These are phyloP conservation scores for Thyatira batis DNA, from an alignment of 2,888 invertebrate genomes.

Conservation along the genomic window DNA sequence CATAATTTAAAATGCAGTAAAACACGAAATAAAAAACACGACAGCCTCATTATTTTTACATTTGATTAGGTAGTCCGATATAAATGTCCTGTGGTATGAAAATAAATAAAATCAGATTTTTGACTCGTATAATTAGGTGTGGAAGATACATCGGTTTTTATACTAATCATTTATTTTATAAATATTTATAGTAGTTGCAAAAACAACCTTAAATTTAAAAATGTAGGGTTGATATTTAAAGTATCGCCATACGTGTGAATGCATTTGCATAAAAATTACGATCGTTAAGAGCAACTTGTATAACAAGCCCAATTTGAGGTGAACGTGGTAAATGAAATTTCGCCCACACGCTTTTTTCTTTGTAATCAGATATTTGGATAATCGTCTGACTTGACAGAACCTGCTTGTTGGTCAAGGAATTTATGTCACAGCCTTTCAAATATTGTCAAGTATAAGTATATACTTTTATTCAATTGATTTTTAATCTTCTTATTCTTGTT, in stretches of 20 bases:
- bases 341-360: constrained; percentile 38
- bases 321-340: constrained; percentile 33
- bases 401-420: constrained; percentile 35
- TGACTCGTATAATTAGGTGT: constrained; percentile 42
- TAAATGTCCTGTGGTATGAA: constrained; percentile 21
- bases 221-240: constrained; percentile 12
- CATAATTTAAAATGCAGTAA: not conserved
- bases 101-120: constrained; percentile 39
- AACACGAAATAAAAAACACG: constrained; percentile 12
- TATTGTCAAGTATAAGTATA: constrained; percentile 15
- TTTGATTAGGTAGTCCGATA: constrained; percentile 24
- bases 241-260: constrained; percentile 9
- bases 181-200: not conserved
- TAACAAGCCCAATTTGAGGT: constrained; percentile 35
- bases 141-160: constrained; percentile 23
- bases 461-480: not conserved
- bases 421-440: constrained; percentile 44
- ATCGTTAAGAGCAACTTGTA: constrained; percentile 40
- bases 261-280: constrained; percentile 57
- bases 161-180: constrained; percentile 15
- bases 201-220: not conserved
- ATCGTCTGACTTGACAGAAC: constrained; percentile 21
- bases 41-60: constrained; percentile 26
- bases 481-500: not conserved
- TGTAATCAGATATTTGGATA: constrained; percentile 51